Evolutionary conservation across 2,888 invertebrate species (phyloP).

Genomic region (Homarus gammarus): DNA sequence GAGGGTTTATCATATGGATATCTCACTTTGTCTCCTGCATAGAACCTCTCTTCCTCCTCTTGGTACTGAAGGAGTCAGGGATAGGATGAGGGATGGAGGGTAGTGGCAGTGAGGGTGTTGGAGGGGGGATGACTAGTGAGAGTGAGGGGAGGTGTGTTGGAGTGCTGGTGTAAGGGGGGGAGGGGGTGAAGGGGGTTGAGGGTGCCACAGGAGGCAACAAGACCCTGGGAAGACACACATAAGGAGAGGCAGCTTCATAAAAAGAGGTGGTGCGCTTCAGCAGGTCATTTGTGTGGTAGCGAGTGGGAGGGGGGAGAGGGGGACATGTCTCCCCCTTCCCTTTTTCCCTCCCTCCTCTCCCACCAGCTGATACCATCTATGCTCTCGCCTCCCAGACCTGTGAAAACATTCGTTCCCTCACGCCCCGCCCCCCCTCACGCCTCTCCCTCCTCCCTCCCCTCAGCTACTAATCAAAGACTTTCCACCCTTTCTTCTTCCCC

Average conservation of each 20-base stretch:
- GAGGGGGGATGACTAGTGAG: neutral
- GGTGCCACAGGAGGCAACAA: neutral
- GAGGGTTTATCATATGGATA: too few species aligned
- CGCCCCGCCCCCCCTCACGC: neutral
- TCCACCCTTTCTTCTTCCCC: too few species aligned
- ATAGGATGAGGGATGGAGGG: neutral
- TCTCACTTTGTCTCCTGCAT: too few species aligned
- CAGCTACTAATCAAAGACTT: neutral
- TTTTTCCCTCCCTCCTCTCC: neutral
- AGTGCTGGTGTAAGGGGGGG: neutral
- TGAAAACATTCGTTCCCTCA: neutral
- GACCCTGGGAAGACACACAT: conserved; percentile 27
- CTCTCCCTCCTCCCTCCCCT: neutral
- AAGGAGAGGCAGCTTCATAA: neutral
- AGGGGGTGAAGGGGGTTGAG: neutral
- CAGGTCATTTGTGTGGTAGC: conserved; percentile 24
- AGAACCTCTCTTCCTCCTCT: too few species aligned
- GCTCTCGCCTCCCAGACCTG: neutral
- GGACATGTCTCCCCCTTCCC: neutral
- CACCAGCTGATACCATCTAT: neutral
- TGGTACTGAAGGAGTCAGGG: too few species aligned
- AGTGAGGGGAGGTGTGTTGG: neutral
- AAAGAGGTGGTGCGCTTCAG: conserved; percentile 4
- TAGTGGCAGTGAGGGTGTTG: neutral
- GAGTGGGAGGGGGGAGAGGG: neutral